These are phyloP conservation scores for Colossoma macropomum DNA, from an alignment of 2,113 vertebrate species.

Conservation along the genomic window DNA sequence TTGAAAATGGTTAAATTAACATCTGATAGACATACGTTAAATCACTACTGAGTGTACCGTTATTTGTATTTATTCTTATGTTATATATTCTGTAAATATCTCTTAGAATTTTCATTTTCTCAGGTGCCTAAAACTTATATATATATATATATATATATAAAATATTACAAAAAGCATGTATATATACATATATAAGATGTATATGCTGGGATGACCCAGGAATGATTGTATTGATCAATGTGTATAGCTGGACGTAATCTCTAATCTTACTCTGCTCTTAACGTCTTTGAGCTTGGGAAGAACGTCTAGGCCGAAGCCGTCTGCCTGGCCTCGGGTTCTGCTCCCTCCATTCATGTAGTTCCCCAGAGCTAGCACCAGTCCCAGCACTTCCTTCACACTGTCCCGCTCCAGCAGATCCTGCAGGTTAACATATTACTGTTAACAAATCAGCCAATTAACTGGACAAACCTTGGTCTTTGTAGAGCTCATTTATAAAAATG, in stretches of 20 bases:
- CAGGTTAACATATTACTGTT: background rate
- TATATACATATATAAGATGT: too few relatives aligned
- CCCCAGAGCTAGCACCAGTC: slow-evolving; percentile 92
- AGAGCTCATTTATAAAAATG: background rate
- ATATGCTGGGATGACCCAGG: too few relatives aligned
- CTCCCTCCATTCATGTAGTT: slow-evolving; percentile 98
- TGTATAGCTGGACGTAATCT: background rate
- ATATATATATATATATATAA: too few relatives aligned
- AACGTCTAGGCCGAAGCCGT: slow-evolving; percentile 95
- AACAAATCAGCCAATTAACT: background rate
- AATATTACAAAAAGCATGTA: too few relatives aligned
- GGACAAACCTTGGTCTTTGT: background rate
- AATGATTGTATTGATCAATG: background rate
- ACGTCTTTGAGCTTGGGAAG: slow-evolving; percentile 97
- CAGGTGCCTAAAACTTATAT: too few relatives aligned
- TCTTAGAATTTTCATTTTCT: too few relatives aligned
- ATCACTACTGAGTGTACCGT: too few relatives aligned
- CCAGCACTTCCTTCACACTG: slow-evolving; percentile 87
- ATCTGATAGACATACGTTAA: too few relatives aligned
- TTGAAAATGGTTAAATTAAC: too few relatives aligned
- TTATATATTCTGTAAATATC: too few relatives aligned
- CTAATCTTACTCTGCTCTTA: slow-evolving; percentile 88
- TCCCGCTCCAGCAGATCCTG: slow-evolving; percentile 84
- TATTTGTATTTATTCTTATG: too few relatives aligned
- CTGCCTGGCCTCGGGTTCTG: slow-evolving; percentile 91